Evolutionary conservation across 2,113 vertebrate species (phyloP), one percentile per base, ranked within the genome.

Genomic region (Oreochromis spilurus): DNA sequence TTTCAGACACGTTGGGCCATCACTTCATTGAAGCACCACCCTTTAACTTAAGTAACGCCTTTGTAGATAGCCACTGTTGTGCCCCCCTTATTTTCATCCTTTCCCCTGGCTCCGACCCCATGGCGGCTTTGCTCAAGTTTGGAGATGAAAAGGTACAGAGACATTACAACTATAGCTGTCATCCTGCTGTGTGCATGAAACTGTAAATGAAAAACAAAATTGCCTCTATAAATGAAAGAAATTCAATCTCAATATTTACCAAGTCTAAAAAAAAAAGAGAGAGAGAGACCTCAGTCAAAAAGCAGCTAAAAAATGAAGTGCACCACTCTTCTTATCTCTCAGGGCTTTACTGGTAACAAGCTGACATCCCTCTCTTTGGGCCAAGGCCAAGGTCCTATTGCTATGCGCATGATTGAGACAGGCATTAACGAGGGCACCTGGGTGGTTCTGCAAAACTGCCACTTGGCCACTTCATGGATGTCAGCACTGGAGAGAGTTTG

Each of bases 391-490:
- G 98, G 98, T 16, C 98, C 97, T 1, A 97, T 98, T 45, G 97
- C 98, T 4, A 97, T 98, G 97, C 95, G 84, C 36, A 97, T 98
- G 98, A 95, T 98, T 82, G 93, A 98, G 91, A 95, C 95, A 13
- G 97, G 94, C 19, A 84, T 97, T 72, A 97, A 96, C 62, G 97
- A 98, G 52, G 97, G 98, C 67, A 96, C 96, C 1, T 98, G 97
- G 98, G 95, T 98, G 57, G 97, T 98, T 83, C 96, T 99, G 83
- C 98, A 98, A 88, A 99, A 98, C 6, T 99, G 97, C 82, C 98
- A 98, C 82, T 95, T 98, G 52, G 97, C 97, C 79, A 98, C 97
- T 11, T 98, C 98, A 5, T 99, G 97, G 98, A 98, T 98, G 97
- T 93, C 97, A 38, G 96, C 89, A 2, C 94, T 99, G 29, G 98